Percentiles rank a stretch among this genome's conserved stretches.
phyloP scores from a whole-genome alignment of 2,888 invertebrate genomes.

The Smittia aterrima region DNA sequence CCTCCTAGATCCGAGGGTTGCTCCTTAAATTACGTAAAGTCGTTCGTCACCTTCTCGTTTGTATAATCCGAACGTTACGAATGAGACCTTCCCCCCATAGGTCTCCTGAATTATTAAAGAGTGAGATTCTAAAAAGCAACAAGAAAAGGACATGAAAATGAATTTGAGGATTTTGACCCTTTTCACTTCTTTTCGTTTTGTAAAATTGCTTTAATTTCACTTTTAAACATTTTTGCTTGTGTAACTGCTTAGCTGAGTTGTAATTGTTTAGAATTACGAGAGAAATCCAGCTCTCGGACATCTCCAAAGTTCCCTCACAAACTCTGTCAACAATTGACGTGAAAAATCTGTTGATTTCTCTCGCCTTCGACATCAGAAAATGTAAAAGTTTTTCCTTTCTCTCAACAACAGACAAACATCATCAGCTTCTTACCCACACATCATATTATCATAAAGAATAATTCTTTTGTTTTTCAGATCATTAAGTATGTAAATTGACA shows the following conservation, averaged over 20 bases:
- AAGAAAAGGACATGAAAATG: constrained; percentile 20
- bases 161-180: constrained; percentile 30
- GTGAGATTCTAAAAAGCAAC: constrained; percentile 3
- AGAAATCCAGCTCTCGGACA: neutral
- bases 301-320: neutral
- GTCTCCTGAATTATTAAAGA: neutral
- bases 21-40: no score
- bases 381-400: no score
- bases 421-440: neutral
- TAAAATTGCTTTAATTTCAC: constrained; percentile 28
- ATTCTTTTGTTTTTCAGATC: constrained; percentile 41
- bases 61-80: no score
- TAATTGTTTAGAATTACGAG: constrained; percentile 39
- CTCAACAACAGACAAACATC: constrained; percentile 2
- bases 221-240: constrained; percentile 28
- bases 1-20: neutral
- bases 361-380: no score
- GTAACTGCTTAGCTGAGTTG: constrained; percentile 3
- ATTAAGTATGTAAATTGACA: constrained; percentile 40
- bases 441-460: constrained; percentile 40
- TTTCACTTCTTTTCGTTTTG: constrained; percentile 20
- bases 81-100: neutral
- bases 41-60: no score
- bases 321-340: constrained; percentile 9
- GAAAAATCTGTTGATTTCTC: constrained; percentile 17